These are phyloP conservation scores for Poeciliopsis retropinna DNA, from an alignment of 2,113 vertebrate genomes.

Conservation along the genomic window DNA sequence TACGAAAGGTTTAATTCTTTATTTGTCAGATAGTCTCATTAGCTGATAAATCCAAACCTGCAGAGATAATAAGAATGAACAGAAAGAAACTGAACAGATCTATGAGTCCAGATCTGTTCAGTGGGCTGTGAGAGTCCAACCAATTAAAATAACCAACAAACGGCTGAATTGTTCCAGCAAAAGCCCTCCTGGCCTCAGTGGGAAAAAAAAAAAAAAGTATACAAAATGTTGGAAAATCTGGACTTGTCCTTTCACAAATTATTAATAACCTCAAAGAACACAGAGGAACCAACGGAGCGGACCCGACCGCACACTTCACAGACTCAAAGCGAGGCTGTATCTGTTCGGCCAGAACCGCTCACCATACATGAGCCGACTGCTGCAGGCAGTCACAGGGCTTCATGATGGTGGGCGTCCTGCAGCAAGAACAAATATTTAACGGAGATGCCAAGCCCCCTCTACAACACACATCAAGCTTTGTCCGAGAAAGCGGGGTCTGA, in stretches of 20 bases:
- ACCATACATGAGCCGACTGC: slow-evolving; percentile 9
- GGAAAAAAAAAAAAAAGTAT: neutral
- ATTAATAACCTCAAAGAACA: neutral
- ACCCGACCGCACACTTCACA: neutral
- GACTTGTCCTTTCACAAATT: slow-evolving; percentile 4
- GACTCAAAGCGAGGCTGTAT: neutral
- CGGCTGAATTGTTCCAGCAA: slow-evolving; percentile 10
- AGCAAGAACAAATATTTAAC: slow-evolving; percentile 74
- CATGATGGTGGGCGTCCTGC: slow-evolving; percentile 59
- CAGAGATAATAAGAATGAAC: neutral
- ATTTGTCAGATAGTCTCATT: neutral
- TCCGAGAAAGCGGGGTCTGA: slow-evolving; percentile 51
- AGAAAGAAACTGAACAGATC: slow-evolving; percentile 6
- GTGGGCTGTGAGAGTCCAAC: slow-evolving; percentile 5
- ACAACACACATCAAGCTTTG: slow-evolving; percentile 71
- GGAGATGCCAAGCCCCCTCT: slow-evolving; percentile 68
- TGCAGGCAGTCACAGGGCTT: slow-evolving; percentile 30
- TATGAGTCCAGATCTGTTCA: slow-evolving; percentile 5
- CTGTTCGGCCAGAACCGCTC: neutral
- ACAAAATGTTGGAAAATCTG: slow-evolving; percentile 2
- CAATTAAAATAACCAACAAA: slow-evolving; percentile 27
- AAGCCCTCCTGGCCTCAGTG: neutral
- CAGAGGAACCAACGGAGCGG: neutral
- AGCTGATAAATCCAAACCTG: neutral
- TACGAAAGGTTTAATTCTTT: neutral